These are phyloP conservation scores for Pogonus chalceus DNA, from an alignment of 1,140 invertebrate genomes.

Conservation along the genomic window DNA sequence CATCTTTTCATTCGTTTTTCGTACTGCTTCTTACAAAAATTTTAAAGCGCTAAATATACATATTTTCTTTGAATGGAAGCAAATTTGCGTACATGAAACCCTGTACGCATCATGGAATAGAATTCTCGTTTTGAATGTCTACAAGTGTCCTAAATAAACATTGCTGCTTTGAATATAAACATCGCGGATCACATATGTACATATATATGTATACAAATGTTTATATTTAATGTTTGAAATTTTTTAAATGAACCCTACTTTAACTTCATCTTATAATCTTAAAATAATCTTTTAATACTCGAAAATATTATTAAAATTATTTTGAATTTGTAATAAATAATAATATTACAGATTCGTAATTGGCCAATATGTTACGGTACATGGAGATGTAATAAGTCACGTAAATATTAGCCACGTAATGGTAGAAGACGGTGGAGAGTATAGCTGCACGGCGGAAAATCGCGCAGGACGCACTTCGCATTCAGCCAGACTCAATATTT, in stretches of 20 bases:
- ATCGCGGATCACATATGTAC: too few relatives aligned
- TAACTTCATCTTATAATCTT: background rate
- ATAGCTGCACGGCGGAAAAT: slow-evolving; percentile 71
- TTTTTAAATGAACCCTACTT: background rate
- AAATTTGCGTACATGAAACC: background rate
- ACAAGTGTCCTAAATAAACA: too few relatives aligned
- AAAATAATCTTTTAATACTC: too few relatives aligned
- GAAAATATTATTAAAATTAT: too few relatives aligned
- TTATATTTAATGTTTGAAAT: too few relatives aligned
- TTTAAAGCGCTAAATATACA: background rate
- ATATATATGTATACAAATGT: too few relatives aligned
- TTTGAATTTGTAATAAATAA: too few relatives aligned
- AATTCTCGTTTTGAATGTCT: too few relatives aligned
- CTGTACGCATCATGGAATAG: too few relatives aligned
- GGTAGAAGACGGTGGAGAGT: slow-evolving; percentile 80
- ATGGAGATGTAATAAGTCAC: slow-evolving; percentile 77
- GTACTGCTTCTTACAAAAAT: background rate
- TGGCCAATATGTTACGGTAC: slow-evolving; percentile 68
- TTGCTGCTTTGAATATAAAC: too few relatives aligned
- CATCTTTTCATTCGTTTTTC: too few relatives aligned
- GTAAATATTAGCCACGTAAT: slow-evolving; percentile 76
- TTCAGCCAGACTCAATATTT: slow-evolving; percentile 72
- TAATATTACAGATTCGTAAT: slow-evolving; percentile 61
- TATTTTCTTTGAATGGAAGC: background rate
- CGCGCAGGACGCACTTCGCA: slow-evolving; percentile 64